Base-by-base conservation (phyloP, 2,113 vertebrate genomes). In the Anoura caudifer region DNA sequence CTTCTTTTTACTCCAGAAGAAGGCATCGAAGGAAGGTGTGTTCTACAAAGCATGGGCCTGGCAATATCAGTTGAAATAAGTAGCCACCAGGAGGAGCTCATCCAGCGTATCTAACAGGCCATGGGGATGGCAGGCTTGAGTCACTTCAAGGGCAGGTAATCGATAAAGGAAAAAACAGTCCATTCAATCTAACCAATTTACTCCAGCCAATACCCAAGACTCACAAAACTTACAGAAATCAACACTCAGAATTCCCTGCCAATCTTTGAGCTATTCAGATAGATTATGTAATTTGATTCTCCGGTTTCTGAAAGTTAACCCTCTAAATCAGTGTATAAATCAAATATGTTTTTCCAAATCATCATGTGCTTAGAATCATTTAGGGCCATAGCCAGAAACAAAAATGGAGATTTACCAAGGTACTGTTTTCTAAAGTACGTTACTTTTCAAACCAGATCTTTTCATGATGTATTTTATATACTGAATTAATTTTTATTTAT, bases 71-170 rank as follows among this genome's bases (percentile, higher is more conserved):
- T 87, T 92, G 92, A 95, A 97, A 81, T 43, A 90, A 94, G 73
- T 59, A 84, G 84, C 95, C 94, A 89, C 91, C 70, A 97, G 95
- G 95, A 87, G 95, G 84, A 72, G 85, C 81, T 92, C 91, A 90
- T 36, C 59, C 61, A 69, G 72, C 90, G 9, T 52, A 33, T 52
- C 65, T 70, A 83, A 67, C 5, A 8, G n/a, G 61, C 45, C 73
- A 61, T 1, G 12, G 41, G 67, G 77, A 80, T 7, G 79, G 43
- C 91, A 95, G 36, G 61, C 54, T 45, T 33, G 50, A 73, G 19
- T 81, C 24, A 85, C 17, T 70, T 70, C 33, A 92, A 93, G 15
- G 22, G 22, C 47, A 28, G n/a, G 6, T 17, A 84, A 15, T 73
- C 76, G 56, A 63, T 56, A 36, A 93, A 63, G 69, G 26, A 90